These are phyloP conservation scores for Xiphias gladius DNA, from an alignment of 2,113 vertebrate species.

Conservation along the genomic window DNA sequence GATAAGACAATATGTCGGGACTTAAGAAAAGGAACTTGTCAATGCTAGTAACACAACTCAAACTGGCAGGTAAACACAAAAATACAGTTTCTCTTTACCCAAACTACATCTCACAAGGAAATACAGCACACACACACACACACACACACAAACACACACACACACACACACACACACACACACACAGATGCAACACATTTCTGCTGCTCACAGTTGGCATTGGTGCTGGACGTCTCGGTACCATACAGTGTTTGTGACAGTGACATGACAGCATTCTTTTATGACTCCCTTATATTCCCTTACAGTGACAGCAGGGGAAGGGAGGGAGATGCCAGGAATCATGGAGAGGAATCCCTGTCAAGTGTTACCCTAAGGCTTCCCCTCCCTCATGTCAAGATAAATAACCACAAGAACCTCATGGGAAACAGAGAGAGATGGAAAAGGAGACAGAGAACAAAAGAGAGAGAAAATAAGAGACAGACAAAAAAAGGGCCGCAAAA, in stretches of 20 bases:
- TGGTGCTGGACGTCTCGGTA: slow-evolving; percentile 33
- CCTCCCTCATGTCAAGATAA: slow-evolving; percentile 69
- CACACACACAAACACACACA: neutral
- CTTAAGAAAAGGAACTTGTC: neutral
- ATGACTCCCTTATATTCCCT: slow-evolving; percentile 68
- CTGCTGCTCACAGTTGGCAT: slow-evolving; percentile 28
- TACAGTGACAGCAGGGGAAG: slow-evolving; percentile 71
- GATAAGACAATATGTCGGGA: neutral
- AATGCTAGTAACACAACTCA: neutral
- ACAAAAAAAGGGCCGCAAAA: slow-evolving; percentile 11
- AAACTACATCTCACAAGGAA: slow-evolving; percentile 1
- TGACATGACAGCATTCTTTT: slow-evolving; percentile 77
- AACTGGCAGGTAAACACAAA: slow-evolving; percentile 48
- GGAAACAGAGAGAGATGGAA: slow-evolving; percentile 23
- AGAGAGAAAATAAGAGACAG: slow-evolving; percentile 11
- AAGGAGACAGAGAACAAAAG: slow-evolving; percentile 16
- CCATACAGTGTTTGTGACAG: slow-evolving; percentile 69
- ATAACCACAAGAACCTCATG: slow-evolving; percentile 64
- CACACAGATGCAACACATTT: slow-evolving; percentile 22
- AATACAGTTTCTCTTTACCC: slow-evolving; percentile 23
- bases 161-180: neutral
- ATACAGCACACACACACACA: neutral
- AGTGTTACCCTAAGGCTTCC: slow-evolving; percentile 59
- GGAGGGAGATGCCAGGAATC: slow-evolving; percentile 69
- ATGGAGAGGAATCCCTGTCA: slow-evolving; percentile 76